Percentiles rank a stretch among this genome's conserved stretches.
phyloP scores from a whole-genome alignment of 1,140 invertebrate species.

The Vollenhovia emeryi region DNA sequence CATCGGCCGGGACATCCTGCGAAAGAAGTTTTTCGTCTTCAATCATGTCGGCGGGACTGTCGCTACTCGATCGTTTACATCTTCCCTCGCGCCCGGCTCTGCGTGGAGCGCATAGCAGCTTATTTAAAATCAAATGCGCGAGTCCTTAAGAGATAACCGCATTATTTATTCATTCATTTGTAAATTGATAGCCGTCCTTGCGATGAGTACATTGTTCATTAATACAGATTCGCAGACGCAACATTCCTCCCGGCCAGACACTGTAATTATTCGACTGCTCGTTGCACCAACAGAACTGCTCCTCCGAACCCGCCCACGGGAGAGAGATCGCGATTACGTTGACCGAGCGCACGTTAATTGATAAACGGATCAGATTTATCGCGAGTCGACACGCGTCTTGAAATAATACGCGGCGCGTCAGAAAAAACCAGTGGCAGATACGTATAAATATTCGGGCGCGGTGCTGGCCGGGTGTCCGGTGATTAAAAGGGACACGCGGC shows the following conservation, averaged over 20 bases:
- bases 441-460: slow-evolving; percentile 50
- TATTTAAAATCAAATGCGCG: background rate
- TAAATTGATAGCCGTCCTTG: slow-evolving; percentile 55
- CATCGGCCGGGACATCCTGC: slow-evolving; percentile 38
- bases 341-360: slow-evolving; percentile 40
- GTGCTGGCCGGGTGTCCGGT: background rate
- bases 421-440: slow-evolving; percentile 34
- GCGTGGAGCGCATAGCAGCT: background rate
- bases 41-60: slow-evolving; percentile 47
- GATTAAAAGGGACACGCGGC: slow-evolving; percentile 50
- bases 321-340: slow-evolving; percentile 35
- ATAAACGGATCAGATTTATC: slow-evolving; percentile 57
- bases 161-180: slow-evolving; percentile 53
- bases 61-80: slow-evolving; percentile 24
- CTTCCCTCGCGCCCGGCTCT: slow-evolving; percentile 25
- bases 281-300: slow-evolving; percentile 5
- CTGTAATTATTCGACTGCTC: slow-evolving; percentile 49
- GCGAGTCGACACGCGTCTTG: slow-evolving; percentile 48
- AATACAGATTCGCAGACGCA: slow-evolving; percentile 48
- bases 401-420: slow-evolving; percentile 44
- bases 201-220: slow-evolving; percentile 49
- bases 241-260: slow-evolving; percentile 35
- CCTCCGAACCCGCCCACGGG: slow-evolving; percentile 29
- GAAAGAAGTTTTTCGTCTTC: slow-evolving; percentile 59
- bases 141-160: slow-evolving; percentile 9